phyloP scores from a whole-genome alignment of 2,888 invertebrate genomes.

The Amblyjoppa fuscipennis region DNA sequence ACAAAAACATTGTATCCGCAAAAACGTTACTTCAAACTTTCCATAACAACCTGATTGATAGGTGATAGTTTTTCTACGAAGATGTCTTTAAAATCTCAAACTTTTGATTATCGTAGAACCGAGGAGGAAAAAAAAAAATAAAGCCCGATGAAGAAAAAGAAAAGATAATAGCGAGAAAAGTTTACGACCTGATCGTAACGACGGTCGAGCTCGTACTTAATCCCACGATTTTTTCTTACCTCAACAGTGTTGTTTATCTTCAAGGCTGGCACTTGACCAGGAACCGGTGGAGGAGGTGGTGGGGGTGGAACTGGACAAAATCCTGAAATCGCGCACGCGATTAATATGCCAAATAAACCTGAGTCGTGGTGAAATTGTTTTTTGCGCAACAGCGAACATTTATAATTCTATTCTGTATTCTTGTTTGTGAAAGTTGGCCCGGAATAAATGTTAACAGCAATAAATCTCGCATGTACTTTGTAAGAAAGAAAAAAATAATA shows the following conservation, averaged over 20 bases:
- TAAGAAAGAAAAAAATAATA: background rate
- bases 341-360: slow-evolving; percentile 61
- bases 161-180: background rate
- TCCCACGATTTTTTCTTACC: slow-evolving; percentile 80
- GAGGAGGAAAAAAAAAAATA: background rate
- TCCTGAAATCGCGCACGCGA: slow-evolving; percentile 75
- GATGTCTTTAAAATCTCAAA: background rate
- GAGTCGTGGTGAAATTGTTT: slow-evolving; percentile 27
- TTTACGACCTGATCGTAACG: slow-evolving; percentile 26
- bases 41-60: background rate
- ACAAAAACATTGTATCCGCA: background rate
- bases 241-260: slow-evolving; percentile 86
- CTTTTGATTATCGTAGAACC: background rate
- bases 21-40: background rate
- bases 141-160: slow-evolving; percentile 1
- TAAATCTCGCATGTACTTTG: background rate
- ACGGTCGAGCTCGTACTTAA: slow-evolving; percentile 48
- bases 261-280: slow-evolving; percentile 86
- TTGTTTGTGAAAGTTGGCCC: background rate
- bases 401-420: background rate
- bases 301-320: slow-evolving; percentile 85
- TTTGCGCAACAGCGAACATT: slow-evolving; percentile 16
- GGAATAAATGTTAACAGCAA: slow-evolving; percentile 18
- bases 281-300: slow-evolving; percentile 87
- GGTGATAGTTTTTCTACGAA: background rate